Evolutionary conservation across 2,113 vertebrate genomes (phyloP).

Genomic region (Antigone vipio): DNA sequence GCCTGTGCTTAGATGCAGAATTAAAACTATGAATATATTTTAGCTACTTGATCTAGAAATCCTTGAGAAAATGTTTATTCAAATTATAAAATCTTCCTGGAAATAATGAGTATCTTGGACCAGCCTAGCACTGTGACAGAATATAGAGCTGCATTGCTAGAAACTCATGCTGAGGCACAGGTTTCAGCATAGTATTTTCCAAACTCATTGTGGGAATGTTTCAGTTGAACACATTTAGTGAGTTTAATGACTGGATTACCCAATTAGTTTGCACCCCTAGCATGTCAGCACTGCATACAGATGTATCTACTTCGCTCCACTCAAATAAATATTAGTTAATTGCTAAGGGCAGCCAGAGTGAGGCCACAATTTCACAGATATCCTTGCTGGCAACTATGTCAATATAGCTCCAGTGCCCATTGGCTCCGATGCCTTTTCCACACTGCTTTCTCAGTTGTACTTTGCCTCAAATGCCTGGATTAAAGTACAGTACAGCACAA

Average conservation of each 20-base stretch:
- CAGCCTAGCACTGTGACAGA: neutral
- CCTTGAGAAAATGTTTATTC: neutral
- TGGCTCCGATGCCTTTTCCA: neutral
- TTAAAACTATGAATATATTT: neutral
- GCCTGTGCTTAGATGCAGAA: neutral
- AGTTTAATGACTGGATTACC: neutral
- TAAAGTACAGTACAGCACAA: neutral
- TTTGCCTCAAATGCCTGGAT: neutral
- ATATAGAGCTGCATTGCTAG: neutral
- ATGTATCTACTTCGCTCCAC: neutral
- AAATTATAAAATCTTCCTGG: neutral
- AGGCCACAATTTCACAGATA: neutral
- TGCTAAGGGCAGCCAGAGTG: neutral
- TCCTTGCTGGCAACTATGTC: neutral
- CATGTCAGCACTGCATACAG: neutral
- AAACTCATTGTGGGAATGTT: neutral
- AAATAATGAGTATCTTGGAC: neutral
- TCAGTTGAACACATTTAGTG: neutral
- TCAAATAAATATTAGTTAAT: neutral
- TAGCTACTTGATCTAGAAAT: neutral
- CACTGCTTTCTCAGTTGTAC: neutral
- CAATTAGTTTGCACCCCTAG: neutral
- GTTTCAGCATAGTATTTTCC: neutral
- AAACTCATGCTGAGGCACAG: rapidly evolving
- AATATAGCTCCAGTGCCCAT: neutral